A percentile compares a stretch with the other conserved stretches of the same genome.
These are phyloP conservation scores for Procambarus clarkii DNA, from an alignment of 1,140 invertebrate genomes.

Conservation along the genomic window DNA sequence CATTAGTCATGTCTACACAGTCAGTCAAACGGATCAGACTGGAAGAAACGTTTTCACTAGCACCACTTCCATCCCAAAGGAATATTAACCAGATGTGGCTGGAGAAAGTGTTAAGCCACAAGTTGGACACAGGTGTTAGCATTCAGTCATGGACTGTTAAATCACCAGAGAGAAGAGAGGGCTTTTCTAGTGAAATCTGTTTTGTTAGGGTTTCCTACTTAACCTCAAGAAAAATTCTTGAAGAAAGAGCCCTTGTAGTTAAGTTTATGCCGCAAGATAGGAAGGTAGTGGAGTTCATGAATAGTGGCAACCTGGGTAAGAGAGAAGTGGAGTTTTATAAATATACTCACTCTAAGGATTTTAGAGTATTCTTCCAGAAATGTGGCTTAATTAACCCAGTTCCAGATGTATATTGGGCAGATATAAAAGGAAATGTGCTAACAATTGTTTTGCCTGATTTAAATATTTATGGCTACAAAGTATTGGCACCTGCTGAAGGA, in stretches of 20 bases:
- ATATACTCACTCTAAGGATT: conserved; percentile 21
- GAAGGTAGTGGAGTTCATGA: conserved; percentile 11
- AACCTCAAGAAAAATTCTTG: background rate
- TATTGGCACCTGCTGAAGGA: conserved; percentile 9
- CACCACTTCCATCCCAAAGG: conserved; percentile 14
- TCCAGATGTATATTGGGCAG: conserved; percentile 42
- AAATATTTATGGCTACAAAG: conserved; percentile 15
- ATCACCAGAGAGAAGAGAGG: conserved; percentile 9
- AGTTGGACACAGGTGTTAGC: background rate
- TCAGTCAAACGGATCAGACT: background rate
- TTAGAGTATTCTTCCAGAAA: conserved; percentile 12
- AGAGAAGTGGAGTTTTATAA: conserved; percentile 58
- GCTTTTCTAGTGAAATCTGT: conserved; percentile 45
- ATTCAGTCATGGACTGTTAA: conserved; percentile 13
- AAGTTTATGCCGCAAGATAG: conserved; percentile 29
- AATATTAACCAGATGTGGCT: conserved; percentile 34
- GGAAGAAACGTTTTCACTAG: background rate
- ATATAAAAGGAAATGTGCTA: conserved; percentile 1
- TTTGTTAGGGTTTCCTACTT: background rate
- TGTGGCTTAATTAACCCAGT: conserved; percentile 43
- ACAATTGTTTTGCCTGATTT: conserved; percentile 42
- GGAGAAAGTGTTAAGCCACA: conserved; percentile 12
- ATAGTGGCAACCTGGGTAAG: conserved; percentile 12
- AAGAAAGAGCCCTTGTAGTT: conserved; percentile 7
- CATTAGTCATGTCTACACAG: too few species aligned